Percentiles rank a stretch among this genome's conserved stretches.
Evolutionary conservation across 2,113 vertebrate genomes (phyloP).

Genomic region (Zapus hudsonius): DNA sequence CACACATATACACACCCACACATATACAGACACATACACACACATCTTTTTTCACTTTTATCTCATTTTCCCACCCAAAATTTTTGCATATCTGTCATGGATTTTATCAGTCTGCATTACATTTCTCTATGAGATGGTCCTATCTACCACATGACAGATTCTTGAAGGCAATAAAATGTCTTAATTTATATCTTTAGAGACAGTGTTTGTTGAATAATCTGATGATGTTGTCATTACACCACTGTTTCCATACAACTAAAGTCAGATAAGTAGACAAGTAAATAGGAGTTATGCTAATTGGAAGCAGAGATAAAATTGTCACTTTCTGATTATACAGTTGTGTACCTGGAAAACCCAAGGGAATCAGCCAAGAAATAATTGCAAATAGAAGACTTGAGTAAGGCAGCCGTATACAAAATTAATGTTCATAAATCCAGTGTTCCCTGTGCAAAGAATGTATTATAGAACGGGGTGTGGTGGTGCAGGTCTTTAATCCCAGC

Average conservation of each 20-base stretch:
- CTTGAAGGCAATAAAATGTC: not conserved
- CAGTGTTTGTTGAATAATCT: constrained; percentile 15
- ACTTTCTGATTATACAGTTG: constrained; percentile 9
- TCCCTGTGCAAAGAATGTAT: not conserved
- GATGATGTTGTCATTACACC: not conserved
- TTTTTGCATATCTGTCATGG: not conserved
- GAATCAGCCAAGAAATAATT: not conserved
- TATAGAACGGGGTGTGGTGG: no score
- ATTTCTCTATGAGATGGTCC: not conserved
- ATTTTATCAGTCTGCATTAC: not conserved
- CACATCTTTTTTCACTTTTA: not conserved
- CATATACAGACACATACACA: no score
- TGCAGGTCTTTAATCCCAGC: no score
- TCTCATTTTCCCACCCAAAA: not conserved
- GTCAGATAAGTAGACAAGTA: no score
- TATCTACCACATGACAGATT: not conserved
- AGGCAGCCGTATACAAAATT: not conserved
- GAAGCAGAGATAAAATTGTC: not conserved
- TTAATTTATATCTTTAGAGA: constrained; percentile 14
- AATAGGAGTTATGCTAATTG: not conserved
- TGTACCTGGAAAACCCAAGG: not conserved
- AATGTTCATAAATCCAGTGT: constrained; percentile 21
- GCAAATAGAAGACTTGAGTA: constrained; percentile 15
- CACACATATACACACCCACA: no score
- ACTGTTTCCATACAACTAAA: constrained; percentile 23